Evolutionary conservation across 2,113 vertebrate genomes (phyloP).

Genomic region (Nyctereutes procyonoides): DNA sequence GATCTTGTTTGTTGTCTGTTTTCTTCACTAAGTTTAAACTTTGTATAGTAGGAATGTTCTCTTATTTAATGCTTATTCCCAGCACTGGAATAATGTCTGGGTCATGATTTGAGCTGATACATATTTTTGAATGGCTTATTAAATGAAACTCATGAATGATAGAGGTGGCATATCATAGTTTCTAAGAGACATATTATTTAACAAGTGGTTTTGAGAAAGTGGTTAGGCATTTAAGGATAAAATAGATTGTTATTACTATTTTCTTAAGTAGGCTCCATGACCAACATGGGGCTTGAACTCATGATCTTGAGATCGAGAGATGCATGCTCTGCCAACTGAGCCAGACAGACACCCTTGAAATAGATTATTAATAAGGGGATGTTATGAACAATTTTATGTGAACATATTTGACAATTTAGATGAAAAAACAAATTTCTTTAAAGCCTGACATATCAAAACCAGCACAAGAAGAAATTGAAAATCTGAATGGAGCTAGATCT

Average conservation of each 20-base stretch:
- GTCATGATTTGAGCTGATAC: conserved; percentile 1
- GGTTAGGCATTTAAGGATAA: neutral
- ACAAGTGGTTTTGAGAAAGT: neutral
- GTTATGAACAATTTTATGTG: conserved; percentile 25
- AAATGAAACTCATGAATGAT: neutral
- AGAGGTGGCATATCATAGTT: neutral
- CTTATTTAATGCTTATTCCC: neutral
- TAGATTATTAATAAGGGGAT: conserved; percentile 7
- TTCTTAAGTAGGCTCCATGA: neutral
- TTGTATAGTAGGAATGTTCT: neutral
- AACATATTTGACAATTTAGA: conserved; percentile 47
- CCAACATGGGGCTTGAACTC: neutral
- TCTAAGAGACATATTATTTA: conserved; percentile 45
- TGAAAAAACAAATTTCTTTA: conserved; percentile 31
- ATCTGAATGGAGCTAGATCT: neutral
- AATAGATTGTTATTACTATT: conserved; percentile 3
- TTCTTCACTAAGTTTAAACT: conserved; percentile 12
- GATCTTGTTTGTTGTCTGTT: neutral
- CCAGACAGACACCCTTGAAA: neutral
- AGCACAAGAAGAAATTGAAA: conserved; percentile 37
- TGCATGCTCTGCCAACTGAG: neutral
- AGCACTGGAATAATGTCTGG: neutral
- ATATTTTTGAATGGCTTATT: conserved; percentile 24
- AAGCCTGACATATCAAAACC: neutral
- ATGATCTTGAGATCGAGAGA: neutral